A percentile compares a stretch with the other conserved stretches of the same genome.
These are phyloP conservation scores for Centruroides vittatus DNA, from an alignment of 1,140 invertebrate species.

Conservation along the genomic window DNA sequence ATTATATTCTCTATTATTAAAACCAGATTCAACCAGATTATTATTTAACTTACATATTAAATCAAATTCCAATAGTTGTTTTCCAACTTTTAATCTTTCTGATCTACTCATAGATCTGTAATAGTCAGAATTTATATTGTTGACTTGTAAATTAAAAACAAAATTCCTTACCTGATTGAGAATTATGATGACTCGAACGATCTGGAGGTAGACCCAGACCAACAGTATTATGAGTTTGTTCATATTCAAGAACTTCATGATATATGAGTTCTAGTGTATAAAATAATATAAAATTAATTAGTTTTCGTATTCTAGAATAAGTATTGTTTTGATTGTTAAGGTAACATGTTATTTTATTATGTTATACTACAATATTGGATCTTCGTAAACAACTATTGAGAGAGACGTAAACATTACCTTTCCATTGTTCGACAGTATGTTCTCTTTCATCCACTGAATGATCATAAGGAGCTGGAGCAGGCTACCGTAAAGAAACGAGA, in stretches of 20 bases:
- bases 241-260: constrained; percentile 32
- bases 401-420: constrained; percentile 33
- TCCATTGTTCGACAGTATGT: constrained; percentile 98
- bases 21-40: no score
- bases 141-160: background rate
- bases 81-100: no score
- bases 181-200: constrained; percentile 12
- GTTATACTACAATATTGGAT: no score
- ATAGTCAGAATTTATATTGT: no score
- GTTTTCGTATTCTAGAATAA: no score
- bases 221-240: constrained; percentile 19
- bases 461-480: constrained; percentile 90
- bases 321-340: no score
- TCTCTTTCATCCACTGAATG: constrained; percentile 95
- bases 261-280: constrained; percentile 30
- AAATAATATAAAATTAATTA: constrained; percentile 3
- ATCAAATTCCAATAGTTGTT: no score
- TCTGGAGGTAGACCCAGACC: constrained; percentile 10
- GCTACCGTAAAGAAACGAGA: constrained; percentile 39
- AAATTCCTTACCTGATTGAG: constrained; percentile 13
- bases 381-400: no score
- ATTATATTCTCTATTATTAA: no score
- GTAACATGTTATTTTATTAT: no score
- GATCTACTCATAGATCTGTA: no score
- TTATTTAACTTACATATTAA: no score